Conservation (phyloP, 1,140 invertebrate species). For the Meteorus sp. region DNA sequence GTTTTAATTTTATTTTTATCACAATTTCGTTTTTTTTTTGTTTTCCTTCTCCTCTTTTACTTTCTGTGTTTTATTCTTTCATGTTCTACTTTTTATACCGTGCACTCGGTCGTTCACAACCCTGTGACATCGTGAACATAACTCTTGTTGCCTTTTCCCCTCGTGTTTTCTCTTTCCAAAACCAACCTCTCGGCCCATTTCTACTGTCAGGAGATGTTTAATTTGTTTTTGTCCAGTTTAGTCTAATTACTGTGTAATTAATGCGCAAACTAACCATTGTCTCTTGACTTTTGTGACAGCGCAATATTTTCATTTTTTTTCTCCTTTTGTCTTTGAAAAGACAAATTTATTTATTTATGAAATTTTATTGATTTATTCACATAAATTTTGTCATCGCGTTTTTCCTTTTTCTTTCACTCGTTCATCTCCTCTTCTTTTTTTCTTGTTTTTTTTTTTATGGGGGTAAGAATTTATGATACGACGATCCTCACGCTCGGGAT, state of each 20-base stretch:
- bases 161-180: not conserved
- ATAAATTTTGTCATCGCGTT: not conserved
- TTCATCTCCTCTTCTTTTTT: no score
- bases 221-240: slow-evolving; percentile 24
- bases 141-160: slow-evolving; percentile 15
- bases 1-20: not conserved
- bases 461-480: no score
- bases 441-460: no score
- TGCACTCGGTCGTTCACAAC: not conserved
- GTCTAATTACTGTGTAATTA: slow-evolving; percentile 28
- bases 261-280: slow-evolving; percentile 9
- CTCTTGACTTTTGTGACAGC: not conserved
- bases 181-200: no score
- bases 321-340: no score
- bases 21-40: slow-evolving; percentile 10
- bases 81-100: no score
- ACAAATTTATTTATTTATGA: no score
- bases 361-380: not conserved
- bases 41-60: not conserved
- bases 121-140: slow-evolving; percentile 24
- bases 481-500: no score
- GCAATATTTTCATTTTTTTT: no score
- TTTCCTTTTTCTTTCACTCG: no score
- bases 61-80: no score
- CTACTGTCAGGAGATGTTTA: slow-evolving; percentile 7